Evolutionary conservation across 2,888 invertebrate genomes (phyloP), one percentile per base, ranked within the genome.

Genomic region (Drosophila imparisetae): DNA sequence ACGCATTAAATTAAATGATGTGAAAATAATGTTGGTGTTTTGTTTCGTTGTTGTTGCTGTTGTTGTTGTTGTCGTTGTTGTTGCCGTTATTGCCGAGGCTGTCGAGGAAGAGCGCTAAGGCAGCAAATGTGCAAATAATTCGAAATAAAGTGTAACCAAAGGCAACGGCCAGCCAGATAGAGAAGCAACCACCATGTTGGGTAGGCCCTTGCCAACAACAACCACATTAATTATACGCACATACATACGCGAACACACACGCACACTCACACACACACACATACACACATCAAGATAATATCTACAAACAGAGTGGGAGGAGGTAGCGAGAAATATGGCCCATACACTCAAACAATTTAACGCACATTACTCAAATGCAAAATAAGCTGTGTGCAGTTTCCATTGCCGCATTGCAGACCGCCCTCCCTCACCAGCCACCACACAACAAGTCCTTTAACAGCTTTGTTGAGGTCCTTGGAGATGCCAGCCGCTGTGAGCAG

Each of bases 1-100:
- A 78, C 72, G 75, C 90, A 91, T 91, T 91, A 91, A 91, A 90
- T 91, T 90, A 90, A 91, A 90, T 91, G 90, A 89, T 89, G 89
- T 86, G 90, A 89, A 91, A 88, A 90, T 91, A 90, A 91, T 90
- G 86, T 88, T 85, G 72, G 74, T 79, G 77, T 81, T 78, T 66
- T 67, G 52, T 69, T 58, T 40, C 57, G 57, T 66, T 66, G 45
- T 48, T 50, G 48, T 61, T 48, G 63, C 49, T 53, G 58, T 50
- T 69, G 55, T 58, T 60, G 52, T 59, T 34, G 45, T 32, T 49
- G 49, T 52, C 61, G 48, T 59, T 49, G 36, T 13, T n/a, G 53
- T 62, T 66, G 48, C 32, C 54, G 15, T 59, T 50, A 60, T 50
- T 66, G 64, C 58, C 50, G 40, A 42, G 50, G 54, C 59, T 59